phyloP scores from a whole-genome alignment of 2,888 invertebrate genomes.

The Drosophila helvetica region DNA sequence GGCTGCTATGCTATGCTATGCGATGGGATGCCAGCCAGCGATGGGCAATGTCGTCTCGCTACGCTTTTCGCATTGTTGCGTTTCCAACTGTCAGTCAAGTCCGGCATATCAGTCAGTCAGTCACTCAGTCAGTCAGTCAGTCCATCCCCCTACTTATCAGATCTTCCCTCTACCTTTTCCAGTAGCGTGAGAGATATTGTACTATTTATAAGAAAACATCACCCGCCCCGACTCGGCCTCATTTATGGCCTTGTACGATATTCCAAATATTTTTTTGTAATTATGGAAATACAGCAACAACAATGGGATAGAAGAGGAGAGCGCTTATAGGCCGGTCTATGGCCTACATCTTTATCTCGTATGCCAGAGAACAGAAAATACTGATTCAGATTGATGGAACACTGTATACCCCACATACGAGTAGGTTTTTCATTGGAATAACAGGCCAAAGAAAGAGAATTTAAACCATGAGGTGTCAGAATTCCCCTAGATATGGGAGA shows the following conservation, averaged over 20 bases:
- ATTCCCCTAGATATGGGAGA: not conserved
- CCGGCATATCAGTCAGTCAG: slow-evolving; percentile 28
- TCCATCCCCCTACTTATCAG: slow-evolving; percentile 30
- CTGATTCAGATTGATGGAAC: not conserved
- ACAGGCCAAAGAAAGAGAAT: not conserved
- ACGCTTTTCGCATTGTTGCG: slow-evolving; percentile 75
- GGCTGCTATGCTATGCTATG: not conserved
- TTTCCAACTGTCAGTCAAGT: slow-evolving; percentile 55
- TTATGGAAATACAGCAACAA: slow-evolving; percentile 64
- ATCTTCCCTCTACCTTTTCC: slow-evolving; percentile 28
- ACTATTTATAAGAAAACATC: slow-evolving; percentile 41
- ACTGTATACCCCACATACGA: slow-evolving; percentile 21
- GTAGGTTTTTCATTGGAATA: not conserved
- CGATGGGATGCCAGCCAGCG: slow-evolving; percentile 32
- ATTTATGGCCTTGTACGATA: slow-evolving; percentile 69
- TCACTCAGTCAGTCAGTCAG: slow-evolving; percentile 27
- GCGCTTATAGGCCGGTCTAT: slow-evolving; percentile 14
- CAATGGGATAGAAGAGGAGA: slow-evolving; percentile 13
- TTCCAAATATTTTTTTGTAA: slow-evolving; percentile 72
- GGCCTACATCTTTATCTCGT: slow-evolving; percentile 63
- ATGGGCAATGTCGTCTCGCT: slow-evolving; percentile 49
- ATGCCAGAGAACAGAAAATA: slow-evolving; percentile 15
- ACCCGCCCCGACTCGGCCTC: slow-evolving; percentile 45
- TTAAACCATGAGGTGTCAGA: not conserved
- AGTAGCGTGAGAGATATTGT: slow-evolving; percentile 25